These are phyloP conservation scores for Hippocampus kuda DNA, from an alignment of 2,797 vertebrate species.

Conservation along the genomic window DNA sequence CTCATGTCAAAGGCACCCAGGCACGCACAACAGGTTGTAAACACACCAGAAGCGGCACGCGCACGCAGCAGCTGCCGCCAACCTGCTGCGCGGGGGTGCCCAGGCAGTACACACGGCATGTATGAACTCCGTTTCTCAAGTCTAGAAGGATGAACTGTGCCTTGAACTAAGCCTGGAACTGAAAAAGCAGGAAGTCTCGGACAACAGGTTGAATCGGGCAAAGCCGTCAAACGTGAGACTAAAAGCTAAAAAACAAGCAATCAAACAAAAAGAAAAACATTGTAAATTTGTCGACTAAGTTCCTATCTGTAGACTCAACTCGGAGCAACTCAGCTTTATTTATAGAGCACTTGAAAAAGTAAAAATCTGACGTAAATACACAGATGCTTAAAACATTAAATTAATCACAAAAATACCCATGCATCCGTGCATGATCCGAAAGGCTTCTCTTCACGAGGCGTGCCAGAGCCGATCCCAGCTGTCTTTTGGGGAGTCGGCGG, in stretches of 20 bases:
- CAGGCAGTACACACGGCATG: constrained; percentile 20
- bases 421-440: too few species aligned
- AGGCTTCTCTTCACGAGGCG: too few species aligned
- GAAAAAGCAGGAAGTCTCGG: constrained; percentile 42
- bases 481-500: too few species aligned
- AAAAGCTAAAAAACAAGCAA: too few species aligned
- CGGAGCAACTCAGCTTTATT: too few species aligned
- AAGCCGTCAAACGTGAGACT: constrained; percentile 20
- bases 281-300: background rate
- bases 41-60: constrained; percentile 26
- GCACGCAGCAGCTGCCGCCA: constrained; percentile 38
- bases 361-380: too few species aligned
- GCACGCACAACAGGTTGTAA: constrained; percentile 31
- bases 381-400: too few species aligned
- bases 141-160: constrained; percentile 48
- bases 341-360: too few species aligned
- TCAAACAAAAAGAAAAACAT: constrained; percentile 12
- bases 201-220: constrained; percentile 28
- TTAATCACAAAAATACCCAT: too few species aligned
- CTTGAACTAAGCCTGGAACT: constrained; percentile 55
- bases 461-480: too few species aligned
- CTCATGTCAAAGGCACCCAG: constrained; percentile 17
- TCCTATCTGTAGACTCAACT: too few species aligned
- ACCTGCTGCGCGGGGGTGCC: constrained; percentile 21
- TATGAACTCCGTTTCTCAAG: constrained; percentile 53